These are phyloP conservation scores for Eremophila alpestris DNA, from an alignment of 2,797 vertebrate genomes.

Conservation along the genomic window DNA sequence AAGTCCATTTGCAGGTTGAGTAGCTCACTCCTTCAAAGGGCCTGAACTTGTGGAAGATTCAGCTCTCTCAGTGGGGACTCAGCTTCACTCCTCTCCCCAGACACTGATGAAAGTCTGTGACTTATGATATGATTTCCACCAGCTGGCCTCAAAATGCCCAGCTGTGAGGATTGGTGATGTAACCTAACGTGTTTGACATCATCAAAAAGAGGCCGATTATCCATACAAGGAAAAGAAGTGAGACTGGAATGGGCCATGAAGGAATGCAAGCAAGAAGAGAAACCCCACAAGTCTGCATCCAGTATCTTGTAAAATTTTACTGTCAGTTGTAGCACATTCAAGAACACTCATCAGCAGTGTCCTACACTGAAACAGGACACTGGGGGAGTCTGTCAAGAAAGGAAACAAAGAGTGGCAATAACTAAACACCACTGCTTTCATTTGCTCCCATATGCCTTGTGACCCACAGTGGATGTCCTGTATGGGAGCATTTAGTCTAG, in stretches of 20 bases:
- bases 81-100: not conserved
- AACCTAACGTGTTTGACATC: not conserved
- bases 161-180: not conserved
- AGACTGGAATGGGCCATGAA: not conserved
- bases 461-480: not conserved
- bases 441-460: not conserved
- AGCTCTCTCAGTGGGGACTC: not conserved
- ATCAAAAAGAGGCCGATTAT: not conserved
- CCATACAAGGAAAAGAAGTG: not conserved
- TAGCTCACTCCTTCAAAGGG: conserved; percentile 14
- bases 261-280: not conserved
- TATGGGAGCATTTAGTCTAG: not conserved
- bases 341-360: not conserved
- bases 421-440: not conserved
- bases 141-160: not conserved
- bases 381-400: not conserved
- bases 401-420: not conserved
- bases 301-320: not conserved
- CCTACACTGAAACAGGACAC: not conserved
- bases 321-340: not conserved
- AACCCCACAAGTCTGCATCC: not conserved
- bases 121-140: not conserved
- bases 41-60: not conserved
- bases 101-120: not conserved
- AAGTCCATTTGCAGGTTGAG: conserved; percentile 8